A percentile compares a stretch with the other conserved stretches of the same genome.
Conservation (phyloP, 2,888 invertebrate species). For the Drosophila pseudotakahashii region DNA sequence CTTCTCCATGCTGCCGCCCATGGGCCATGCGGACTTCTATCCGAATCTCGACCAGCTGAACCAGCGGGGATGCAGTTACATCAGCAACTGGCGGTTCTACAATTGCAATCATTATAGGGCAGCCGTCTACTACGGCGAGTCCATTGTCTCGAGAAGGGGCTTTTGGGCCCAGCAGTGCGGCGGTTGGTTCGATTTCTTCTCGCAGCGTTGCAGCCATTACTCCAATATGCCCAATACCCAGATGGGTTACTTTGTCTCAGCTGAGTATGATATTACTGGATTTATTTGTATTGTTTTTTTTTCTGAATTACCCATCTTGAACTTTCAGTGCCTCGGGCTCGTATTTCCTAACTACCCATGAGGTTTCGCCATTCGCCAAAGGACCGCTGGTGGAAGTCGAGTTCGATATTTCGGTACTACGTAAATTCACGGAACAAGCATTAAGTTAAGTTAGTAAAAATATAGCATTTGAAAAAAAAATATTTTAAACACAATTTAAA, state of each 20-base stretch:
- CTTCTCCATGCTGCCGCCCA: slow-evolving; percentile 85
- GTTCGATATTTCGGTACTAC: slow-evolving; percentile 50
- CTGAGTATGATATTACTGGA: slow-evolving; percentile 82
- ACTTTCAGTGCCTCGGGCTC: slow-evolving; percentile 84
- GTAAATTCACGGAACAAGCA: background rate
- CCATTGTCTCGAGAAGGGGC: slow-evolving; percentile 84
- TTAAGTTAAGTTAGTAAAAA: no score
- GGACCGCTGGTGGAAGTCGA: slow-evolving; percentile 61
- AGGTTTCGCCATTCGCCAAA: slow-evolving; percentile 67
- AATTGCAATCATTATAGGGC: slow-evolving; percentile 87
- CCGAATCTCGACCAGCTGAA: slow-evolving; percentile 85
- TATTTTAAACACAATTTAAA: no score
- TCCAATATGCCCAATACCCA: slow-evolving; percentile 65
- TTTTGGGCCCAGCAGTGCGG: slow-evolving; percentile 86
- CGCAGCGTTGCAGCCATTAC: slow-evolving; percentile 84
- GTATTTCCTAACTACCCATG: slow-evolving; percentile 84
- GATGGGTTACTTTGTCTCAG: slow-evolving; percentile 86
- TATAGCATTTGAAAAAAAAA: no score
- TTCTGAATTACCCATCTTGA: slow-evolving; percentile 4
- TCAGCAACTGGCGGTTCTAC: slow-evolving; percentile 77
- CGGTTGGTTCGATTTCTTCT: slow-evolving; percentile 85
- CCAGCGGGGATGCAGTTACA: slow-evolving; percentile 86
- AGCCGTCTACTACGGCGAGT: slow-evolving; percentile 87
- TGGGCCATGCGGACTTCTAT: slow-evolving; percentile 86
- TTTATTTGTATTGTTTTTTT: background rate